A percentile compares a stretch with the other conserved stretches of the same genome.
Conservation (phyloP, 2,113 vertebrate species). For the Lepisosteus oculatus region DNA sequence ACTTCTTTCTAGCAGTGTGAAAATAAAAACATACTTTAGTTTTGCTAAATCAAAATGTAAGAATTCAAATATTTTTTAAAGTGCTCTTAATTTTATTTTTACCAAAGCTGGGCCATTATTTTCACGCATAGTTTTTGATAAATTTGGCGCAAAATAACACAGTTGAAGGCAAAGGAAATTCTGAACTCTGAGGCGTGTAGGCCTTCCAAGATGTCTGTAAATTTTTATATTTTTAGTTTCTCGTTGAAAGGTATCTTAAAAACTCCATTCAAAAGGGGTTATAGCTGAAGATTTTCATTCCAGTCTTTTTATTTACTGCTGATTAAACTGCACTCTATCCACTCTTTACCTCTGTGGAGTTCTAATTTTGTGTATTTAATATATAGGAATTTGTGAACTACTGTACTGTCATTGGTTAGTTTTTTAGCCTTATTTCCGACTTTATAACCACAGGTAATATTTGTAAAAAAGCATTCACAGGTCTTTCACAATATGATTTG, state of each 20-base stretch:
- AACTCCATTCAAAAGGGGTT: background rate
- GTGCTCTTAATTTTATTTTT: constrained; percentile 6
- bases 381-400: too few species aligned
- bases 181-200: background rate
- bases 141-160: constrained; percentile 15
- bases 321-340: too few species aligned
- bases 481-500: constrained; percentile 14
- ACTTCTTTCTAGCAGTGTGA: background rate
- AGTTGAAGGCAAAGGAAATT: constrained; percentile 11
- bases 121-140: constrained; percentile 13
- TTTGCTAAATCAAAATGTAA: constrained; percentile 1
- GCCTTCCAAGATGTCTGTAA: constrained; percentile 15
- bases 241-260: constrained; percentile 8
- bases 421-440: too few species aligned
- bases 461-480: too few species aligned
- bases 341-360: too few species aligned
- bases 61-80: constrained; percentile 13
- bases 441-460: too few species aligned
- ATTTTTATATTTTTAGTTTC: constrained; percentile 12
- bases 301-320: too few species aligned
- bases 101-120: constrained; percentile 8
- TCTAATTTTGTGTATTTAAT: too few species aligned
- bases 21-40: constrained; percentile 5
- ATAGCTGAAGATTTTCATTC: background rate
- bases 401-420: too few species aligned